Percentiles rank a stretch among this genome's conserved stretches.
Conservation (phyloP, 1,140 invertebrate genomes). For the Oscheius sp. region DNA sequence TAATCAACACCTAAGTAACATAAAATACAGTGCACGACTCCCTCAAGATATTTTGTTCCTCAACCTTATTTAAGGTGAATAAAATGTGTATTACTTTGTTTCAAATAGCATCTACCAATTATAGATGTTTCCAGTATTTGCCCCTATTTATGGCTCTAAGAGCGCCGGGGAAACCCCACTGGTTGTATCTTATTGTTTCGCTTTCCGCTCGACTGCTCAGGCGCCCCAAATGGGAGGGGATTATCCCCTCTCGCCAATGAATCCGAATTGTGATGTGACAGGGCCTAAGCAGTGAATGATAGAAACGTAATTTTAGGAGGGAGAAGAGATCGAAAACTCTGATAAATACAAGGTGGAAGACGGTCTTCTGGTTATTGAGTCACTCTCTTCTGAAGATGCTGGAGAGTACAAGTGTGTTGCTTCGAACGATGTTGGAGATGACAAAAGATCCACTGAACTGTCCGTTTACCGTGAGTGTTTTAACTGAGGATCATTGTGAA, state of each 20-base stretch:
- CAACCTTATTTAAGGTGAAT: no score
- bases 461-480: constrained; percentile 22
- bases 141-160: background rate
- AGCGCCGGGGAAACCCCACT: background rate
- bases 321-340: constrained; percentile 22
- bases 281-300: no score
- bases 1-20: no score
- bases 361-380: constrained; percentile 33
- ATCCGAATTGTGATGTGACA: no score
- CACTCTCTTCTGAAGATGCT: constrained; percentile 17
- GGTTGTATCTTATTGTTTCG: constrained; percentile 12
- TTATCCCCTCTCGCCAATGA: constrained; percentile 1
- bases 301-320: background rate
- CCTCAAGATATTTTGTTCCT: no score
- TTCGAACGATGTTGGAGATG: constrained; percentile 16
- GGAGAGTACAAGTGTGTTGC: constrained; percentile 34
- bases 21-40: no score
- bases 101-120: no score
- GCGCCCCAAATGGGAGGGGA: background rate
- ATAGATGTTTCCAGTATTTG: no score
- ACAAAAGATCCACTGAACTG: constrained; percentile 8
- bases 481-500: background rate
- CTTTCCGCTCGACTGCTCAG: background rate
- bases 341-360: constrained; percentile 32
- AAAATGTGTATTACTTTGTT: no score